These are phyloP conservation scores for Canis aureus DNA, from an alignment of 2,113 vertebrate species.

Conservation along the genomic window DNA sequence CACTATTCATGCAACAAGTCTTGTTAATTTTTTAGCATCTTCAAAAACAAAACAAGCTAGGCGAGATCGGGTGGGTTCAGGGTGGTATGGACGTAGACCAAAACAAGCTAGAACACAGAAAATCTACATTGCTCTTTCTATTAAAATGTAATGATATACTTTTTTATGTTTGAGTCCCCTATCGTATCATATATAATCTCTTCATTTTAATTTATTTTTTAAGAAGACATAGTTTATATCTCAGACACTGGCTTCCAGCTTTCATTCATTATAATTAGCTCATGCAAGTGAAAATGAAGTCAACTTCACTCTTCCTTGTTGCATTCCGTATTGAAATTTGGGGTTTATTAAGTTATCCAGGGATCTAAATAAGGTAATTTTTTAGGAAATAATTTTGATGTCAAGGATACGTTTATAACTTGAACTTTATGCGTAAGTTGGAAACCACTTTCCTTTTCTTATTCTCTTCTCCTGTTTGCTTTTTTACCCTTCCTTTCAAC, in stretches of 20 bases:
- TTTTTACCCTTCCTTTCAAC: neutral
- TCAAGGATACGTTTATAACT: slow-evolving; percentile 6
- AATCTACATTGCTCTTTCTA: neutral
- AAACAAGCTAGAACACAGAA: neutral
- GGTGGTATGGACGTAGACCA: too few species aligned
- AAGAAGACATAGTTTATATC: neutral
- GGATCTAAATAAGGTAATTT: neutral
- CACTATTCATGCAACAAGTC: neutral
- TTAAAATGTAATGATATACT: neutral
- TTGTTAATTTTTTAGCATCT: neutral
- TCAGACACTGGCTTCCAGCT: neutral
- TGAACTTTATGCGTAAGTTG: neutral
- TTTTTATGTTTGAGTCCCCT: neutral
- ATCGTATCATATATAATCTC: neutral
- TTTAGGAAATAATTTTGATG: slow-evolving; percentile 38
- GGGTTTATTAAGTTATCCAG: neutral
- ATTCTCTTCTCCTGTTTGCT: neutral
- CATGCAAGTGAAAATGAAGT: neutral
- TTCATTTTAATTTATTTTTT: neutral
- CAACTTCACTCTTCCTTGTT: neutral
- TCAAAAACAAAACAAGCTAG: slow-evolving; percentile 9
- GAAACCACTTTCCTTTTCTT: neutral
- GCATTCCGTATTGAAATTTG: neutral
- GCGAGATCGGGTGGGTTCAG: too few species aligned
- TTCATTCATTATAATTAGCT: neutral